A percentile compares a stretch with the other conserved stretches of the same genome.
These are phyloP conservation scores for Tenthredo livida DNA, from an alignment of 2,888 invertebrate species.

Conservation along the genomic window DNA sequence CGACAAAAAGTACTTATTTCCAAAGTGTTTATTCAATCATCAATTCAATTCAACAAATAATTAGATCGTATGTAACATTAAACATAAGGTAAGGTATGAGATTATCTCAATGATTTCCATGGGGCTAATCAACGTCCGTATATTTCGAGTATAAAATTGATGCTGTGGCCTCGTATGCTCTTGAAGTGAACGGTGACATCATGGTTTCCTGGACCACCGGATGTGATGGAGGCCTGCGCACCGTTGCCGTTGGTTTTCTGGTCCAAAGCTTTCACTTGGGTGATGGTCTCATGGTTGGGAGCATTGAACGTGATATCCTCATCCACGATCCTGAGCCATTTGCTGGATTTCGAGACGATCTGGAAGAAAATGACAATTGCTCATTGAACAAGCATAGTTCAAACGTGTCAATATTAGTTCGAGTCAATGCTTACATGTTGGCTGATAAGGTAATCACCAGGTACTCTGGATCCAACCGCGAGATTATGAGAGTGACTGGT, in stretches of 20 bases:
- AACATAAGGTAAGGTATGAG: no score
- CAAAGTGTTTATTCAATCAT: neutral
- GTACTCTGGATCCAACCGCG: conserved; percentile 63
- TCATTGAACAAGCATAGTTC: neutral
- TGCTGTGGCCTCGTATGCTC: conserved; percentile 76
- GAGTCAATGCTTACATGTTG: conserved; percentile 49
- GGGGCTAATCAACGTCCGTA: conserved; percentile 66
- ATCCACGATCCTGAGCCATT: conserved; percentile 67
- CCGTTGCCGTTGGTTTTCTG: conserved; percentile 77
- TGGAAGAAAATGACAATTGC: neutral
- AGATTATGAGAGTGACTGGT: conserved; percentile 63
- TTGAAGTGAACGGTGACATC: conserved; percentile 76
- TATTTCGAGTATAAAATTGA: conserved; percentile 78
- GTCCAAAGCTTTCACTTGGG: conserved; percentile 75
- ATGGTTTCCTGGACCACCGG: conserved; percentile 76
- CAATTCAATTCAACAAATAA: no score
- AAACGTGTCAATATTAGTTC: neutral
- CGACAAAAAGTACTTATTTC: neutral
- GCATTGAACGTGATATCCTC: conserved; percentile 64
- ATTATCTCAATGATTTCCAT: neutral
- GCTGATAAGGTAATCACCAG: conserved; percentile 63
- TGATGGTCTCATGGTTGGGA: conserved; percentile 67
- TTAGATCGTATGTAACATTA: neutral
- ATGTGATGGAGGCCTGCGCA: conserved; percentile 73
- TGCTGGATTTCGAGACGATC: conserved; percentile 65